Evolutionary conservation across 2,113 vertebrate genomes (phyloP), one percentile per base, ranked within the genome.

Genomic region (Grantiella picta): DNA sequence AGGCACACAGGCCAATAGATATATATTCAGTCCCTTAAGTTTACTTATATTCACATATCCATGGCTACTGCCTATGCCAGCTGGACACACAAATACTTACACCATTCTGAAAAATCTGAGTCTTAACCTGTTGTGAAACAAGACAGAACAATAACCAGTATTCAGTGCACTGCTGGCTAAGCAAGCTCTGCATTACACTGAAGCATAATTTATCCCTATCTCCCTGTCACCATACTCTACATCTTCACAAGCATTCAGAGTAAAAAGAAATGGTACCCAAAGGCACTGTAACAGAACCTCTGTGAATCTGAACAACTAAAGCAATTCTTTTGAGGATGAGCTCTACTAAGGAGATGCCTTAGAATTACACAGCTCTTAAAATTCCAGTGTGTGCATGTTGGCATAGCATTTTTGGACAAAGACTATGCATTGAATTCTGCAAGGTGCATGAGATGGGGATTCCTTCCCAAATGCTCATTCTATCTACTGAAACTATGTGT

Each of bases 1-100:
- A 70, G 47, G 38, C 38, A 59, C 53, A 76, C 28, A 69, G 36
- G 47, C 54, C 53, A 28, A 15, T 28, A 86, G 24, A 29, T 28
- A 28, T 2, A 8, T 64, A 52, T 53, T 75, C 49, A 0, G 0
- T 44, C 15, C 42, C 53, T 65, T 71, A 49, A 11, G 1, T 76
- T 86, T 63, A 60, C 8, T 25, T 72, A 45, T 45, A 20, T 20
- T 45, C 57, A 49, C 16, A 44, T 23, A 16, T 31, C 60, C 36
- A 42, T 10, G 29, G 70, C 59, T 77, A 61, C n/a, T 18, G 23
- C 36, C 12, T 35, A 23, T 31, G 53, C n/a, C 63, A 92, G 42
- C 18, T 50, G 50, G 57, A 50, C 33, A 5, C 33, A 60, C 9
- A 91, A 91, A 82, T 49, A n/a, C 38, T 47, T 53, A n/a, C 25